Evolutionary conservation across 2,888 invertebrate genomes (phyloP), one percentile per base, ranked within the genome.

Genomic region (Chaetoderma sp.): DNA sequence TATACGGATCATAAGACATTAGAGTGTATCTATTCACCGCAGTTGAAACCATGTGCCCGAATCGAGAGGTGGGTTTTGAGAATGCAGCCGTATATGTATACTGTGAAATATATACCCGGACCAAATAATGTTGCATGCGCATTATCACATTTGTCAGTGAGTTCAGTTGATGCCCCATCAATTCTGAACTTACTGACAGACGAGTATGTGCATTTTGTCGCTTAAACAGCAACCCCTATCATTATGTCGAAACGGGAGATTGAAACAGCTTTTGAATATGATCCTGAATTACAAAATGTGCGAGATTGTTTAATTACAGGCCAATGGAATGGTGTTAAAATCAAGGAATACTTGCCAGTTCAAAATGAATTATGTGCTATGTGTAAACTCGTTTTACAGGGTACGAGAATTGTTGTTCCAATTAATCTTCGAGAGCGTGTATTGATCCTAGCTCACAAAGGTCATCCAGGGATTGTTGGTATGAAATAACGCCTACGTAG

Each of bases 1-100:
- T 18, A 60, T 30, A 77, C 76, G 1, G 78, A 79, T 56, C 79
- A 80, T 62, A 75, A 76, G 63, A 75, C 80, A 13, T 44, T 82
- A 8, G 62, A 70, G 36, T 65, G 65, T 16, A 72, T 80, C 13
- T 75, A 75, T 18, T 68, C 67, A 2, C 59, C 68, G 18, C 73
- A 25, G 18, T 74, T 75, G 3, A 77, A 72, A 63, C 75, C 77
- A 4, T 64, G 73, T 65, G 73, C 79, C 1, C 52, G 76, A n/a
- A 68, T 82, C 6, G 73, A 77, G 64, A 42, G 78, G 16, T 77
- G 75, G 76, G 52, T 70, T 8, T 55, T 79, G 6, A 27, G 70
- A 27, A 25, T 78, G 16, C 70, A 72, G 33, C 67, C 66, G 16
- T 78, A 68, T 50, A 44, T 47, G 18, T 72, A 72, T 18, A 54